Percentiles rank a stretch among this genome's conserved stretches.
These are phyloP conservation scores for Aplodontia rufa DNA, from an alignment of 2,113 vertebrate genomes.

Conservation along the genomic window DNA sequence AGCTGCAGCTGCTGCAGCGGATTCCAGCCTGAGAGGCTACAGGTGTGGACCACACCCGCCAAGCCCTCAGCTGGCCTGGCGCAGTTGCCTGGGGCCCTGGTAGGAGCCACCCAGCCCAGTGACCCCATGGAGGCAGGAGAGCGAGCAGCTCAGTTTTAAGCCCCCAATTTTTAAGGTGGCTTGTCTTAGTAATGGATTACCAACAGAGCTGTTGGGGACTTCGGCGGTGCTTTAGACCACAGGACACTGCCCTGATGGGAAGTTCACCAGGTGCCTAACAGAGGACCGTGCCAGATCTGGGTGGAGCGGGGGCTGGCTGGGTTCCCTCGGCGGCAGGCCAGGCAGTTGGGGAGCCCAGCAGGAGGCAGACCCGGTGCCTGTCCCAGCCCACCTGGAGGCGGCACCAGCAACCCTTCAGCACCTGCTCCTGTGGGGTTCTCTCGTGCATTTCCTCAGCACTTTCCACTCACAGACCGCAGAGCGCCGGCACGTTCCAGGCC, in stretches of 20 bases:
- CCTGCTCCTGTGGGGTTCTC: too few species aligned
- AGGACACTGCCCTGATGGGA: background rate
- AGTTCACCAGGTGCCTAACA: background rate
- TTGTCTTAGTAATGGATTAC: background rate
- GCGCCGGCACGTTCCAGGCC: background rate
- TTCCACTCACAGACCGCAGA: rapidly evolving
- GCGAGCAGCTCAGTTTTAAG: background rate
- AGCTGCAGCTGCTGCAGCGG: background rate
- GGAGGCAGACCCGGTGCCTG: too few species aligned
- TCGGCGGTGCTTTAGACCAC: background rate
- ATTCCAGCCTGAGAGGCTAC: background rate
- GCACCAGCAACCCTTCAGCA: too few species aligned
- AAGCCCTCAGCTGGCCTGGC: background rate
- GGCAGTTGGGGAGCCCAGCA: background rate
- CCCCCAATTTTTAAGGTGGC: background rate
- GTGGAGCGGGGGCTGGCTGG: background rate
- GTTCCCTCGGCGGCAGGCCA: background rate
- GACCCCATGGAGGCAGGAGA: background rate
- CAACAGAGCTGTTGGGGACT: background rate
- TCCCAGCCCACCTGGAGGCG: too few species aligned
- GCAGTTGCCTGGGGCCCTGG: too few species aligned
- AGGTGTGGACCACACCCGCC: background rate
- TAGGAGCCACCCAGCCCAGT: background rate
- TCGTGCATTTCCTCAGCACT: too few species aligned
- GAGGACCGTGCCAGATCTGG: background rate